These are phyloP conservation scores for Hepsetus odoe DNA, from an alignment of 2,113 vertebrate species.

Conservation along the genomic window DNA sequence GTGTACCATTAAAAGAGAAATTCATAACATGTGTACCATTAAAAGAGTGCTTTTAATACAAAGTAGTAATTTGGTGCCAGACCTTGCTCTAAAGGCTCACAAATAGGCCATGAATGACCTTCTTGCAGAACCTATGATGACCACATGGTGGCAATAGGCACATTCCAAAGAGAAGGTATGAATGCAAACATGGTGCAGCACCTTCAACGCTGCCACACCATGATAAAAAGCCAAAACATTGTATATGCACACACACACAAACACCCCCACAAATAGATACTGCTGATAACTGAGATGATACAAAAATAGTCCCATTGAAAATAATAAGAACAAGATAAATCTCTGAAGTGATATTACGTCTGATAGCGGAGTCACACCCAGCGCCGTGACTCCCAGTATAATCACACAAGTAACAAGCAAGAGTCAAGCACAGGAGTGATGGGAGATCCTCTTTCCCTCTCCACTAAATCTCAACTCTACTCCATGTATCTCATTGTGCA, in stretches of 20 bases:
- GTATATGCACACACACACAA: slow-evolving; percentile 26
- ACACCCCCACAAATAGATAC: slow-evolving; percentile 64
- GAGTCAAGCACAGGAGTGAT: slow-evolving; percentile 30
- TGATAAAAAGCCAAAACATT: slow-evolving; percentile 53
- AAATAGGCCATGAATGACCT: not conserved
- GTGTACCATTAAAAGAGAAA: no score
- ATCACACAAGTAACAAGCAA: slow-evolving; percentile 54
- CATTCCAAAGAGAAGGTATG: slow-evolving; percentile 57
- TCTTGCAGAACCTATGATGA: slow-evolving; percentile 45
- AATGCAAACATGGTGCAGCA: slow-evolving; percentile 27
- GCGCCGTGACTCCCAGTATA: slow-evolving; percentile 32
- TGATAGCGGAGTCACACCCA: slow-evolving; percentile 40
- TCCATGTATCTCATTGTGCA: slow-evolving; percentile 26
- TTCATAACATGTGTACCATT: no score
- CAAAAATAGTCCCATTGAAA: slow-evolving; percentile 76
- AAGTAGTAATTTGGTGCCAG: not conserved
- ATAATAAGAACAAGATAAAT: slow-evolving; percentile 70
- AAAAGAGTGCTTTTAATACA: not conserved
- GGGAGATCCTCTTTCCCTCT: slow-evolving; percentile 38
- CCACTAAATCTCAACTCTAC: slow-evolving; percentile 2
- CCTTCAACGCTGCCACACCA: slow-evolving; percentile 57
- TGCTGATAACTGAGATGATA: slow-evolving; percentile 74
- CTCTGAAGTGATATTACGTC: slow-evolving; percentile 70
- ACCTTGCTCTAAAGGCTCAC: not conserved
- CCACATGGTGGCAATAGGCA: slow-evolving; percentile 77